Evolutionary conservation across 1,140 invertebrate species (phyloP).

Genomic region (Aphaenogaster rudis): DNA sequence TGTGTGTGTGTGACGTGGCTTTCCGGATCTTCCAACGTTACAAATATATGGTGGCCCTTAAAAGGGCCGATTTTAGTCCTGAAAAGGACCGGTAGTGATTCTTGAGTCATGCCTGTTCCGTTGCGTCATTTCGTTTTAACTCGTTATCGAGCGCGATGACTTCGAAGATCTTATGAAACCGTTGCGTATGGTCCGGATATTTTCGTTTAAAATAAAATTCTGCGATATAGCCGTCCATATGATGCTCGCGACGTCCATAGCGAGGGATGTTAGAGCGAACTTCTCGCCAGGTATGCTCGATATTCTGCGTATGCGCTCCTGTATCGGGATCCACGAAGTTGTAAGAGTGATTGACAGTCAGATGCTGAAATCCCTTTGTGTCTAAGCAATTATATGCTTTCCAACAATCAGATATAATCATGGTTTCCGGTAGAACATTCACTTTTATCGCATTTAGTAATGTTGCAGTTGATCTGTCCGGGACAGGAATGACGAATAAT

Average conservation of each 20-base stretch:
- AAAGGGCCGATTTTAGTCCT: too few species aligned
- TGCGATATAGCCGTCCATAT: background rate
- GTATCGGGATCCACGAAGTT: too few species aligned
- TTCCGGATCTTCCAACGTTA: too few species aligned
- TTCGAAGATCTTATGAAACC: too few species aligned
- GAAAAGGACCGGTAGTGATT: too few species aligned
- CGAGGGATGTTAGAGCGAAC: background rate
- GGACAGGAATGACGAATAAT: background rate
- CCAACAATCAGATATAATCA: background rate
- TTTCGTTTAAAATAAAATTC: background rate
- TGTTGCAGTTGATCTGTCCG: background rate
- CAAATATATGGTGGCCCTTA: too few species aligned
- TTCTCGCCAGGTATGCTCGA: too few species aligned
- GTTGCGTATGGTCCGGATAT: background rate
- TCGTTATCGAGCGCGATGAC: too few species aligned
- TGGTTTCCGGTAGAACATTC: background rate
- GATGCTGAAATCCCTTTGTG: background rate
- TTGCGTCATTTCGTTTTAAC: too few species aligned
- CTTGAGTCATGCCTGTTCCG: too few species aligned
- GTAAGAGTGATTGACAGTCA: background rate
- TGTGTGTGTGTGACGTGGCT: too few species aligned
- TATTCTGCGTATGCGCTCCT: too few species aligned
- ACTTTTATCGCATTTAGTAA: background rate
- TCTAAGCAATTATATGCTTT: background rate
- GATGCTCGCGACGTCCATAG: background rate